Conservation (phyloP, 1,140 invertebrate genomes). For the Cotesia vestalis region DNA sequence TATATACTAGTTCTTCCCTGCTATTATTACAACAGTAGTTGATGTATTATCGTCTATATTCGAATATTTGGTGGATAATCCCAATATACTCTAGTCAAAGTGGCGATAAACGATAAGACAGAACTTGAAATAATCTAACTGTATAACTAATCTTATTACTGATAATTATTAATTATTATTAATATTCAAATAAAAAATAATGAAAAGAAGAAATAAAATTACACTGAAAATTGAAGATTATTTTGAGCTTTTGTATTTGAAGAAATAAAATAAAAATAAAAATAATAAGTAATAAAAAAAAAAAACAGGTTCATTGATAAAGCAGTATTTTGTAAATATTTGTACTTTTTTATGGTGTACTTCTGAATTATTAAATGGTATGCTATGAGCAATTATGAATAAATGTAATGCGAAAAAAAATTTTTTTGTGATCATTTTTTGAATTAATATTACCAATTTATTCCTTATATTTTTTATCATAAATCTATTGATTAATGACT, state of each 20-base stretch:
- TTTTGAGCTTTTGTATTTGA: not conserved
- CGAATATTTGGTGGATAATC: conserved; percentile 31
- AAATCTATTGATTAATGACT: not conserved
- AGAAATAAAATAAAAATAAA: conserved; percentile 7
- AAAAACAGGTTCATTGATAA: conserved; percentile 40
- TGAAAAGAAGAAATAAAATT: not conserved
- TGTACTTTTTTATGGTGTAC: conserved; percentile 57
- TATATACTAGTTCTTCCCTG: not conserved
- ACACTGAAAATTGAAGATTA: not conserved
- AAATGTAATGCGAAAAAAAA: conserved; percentile 22
- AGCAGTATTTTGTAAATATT: conserved; percentile 59
- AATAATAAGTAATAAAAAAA: not conserved
- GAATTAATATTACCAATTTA: not conserved
- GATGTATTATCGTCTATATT: conserved; percentile 16
- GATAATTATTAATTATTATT: not conserved
- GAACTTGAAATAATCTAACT: not conserved
- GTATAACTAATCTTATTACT: not conserved
- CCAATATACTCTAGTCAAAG: conserved; percentile 35
- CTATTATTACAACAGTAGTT: not conserved
- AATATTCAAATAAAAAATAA: not conserved
- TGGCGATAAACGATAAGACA: conserved; percentile 1
- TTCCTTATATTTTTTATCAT: not conserved
- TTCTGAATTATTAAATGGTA: conserved; percentile 51
- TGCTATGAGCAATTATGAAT: conserved; percentile 44
- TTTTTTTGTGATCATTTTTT: not conserved